Evolutionary conservation across 2,888 invertebrate genomes (phyloP), one percentile per base, ranked within the genome.

Genomic region (Meloe dianella): DNA sequence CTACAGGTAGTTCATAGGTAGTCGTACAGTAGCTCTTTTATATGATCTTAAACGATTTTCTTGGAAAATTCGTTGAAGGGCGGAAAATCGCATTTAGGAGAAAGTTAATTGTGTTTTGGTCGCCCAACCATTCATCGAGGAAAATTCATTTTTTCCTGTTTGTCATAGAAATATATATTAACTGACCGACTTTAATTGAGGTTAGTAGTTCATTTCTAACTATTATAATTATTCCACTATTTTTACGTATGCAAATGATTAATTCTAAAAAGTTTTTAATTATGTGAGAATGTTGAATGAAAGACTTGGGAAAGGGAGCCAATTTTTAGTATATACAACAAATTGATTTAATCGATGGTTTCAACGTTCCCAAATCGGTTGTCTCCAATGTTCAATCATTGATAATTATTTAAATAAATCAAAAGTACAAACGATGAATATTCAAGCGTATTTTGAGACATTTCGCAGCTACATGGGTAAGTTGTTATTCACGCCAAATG

Each of bases 161-260:
- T 2, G 3, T 6, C 20, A 1, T 20, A 22, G 9, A 47, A 47
- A 47, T 1, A 9, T 20, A 8, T 2, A 20, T 0, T 47, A 47
- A 5, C 3, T 22, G 10, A 47, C 9, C 10, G 6, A 14, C 0
- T 24, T 6, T 7, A 5, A 27, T 27, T 54, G 24, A 54, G 54
- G 54, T 54, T 54, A 54, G 54, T 54, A 54, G 54, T 54, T 54
- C 54, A n/a, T 54, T 54, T 54, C 1, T 27, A 22, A 9, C 20
- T 3, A 1, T 10, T 14, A 24, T 54, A n/a, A 54, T 27, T 14
- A 27, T 51, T 51, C 0, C 12, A 51, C 1, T 12, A 9, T 3
- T 27, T 54, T 54, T 27, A 14, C 24, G 41, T n/a, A 41, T 41
- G 41, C 17, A 54, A 27, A 54, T 54, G 12, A 38, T 38, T n/a